Evolutionary conservation across 1,140 invertebrate species (phyloP).

Genomic region (Sipha flava): DNA sequence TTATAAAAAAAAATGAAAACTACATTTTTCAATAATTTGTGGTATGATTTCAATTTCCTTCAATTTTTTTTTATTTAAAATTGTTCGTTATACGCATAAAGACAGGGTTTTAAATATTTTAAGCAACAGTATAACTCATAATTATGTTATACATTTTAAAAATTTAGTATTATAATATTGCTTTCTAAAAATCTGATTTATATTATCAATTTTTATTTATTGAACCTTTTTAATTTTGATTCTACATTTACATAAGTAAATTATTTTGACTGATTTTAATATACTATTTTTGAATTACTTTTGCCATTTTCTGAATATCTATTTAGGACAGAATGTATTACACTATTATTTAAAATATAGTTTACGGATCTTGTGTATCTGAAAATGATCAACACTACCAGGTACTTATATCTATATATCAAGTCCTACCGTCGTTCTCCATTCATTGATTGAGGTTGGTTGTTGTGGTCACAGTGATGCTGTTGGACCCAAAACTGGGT

Average conservation of each 20-base stretch:
- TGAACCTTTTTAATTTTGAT: neutral
- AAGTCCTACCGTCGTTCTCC: slow-evolving; percentile 11
- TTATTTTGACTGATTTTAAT: neutral
- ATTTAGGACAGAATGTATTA: neutral
- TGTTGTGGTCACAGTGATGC: slow-evolving; percentile 33
- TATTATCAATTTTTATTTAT: no score
- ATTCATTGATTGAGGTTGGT: slow-evolving; percentile 18
- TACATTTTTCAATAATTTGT: no score
- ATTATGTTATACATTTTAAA: no score
- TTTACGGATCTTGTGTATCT: neutral
- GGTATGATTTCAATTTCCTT: no score
- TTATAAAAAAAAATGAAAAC: no score
- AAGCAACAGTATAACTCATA: no score
- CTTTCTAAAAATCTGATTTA: no score
- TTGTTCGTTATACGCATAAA: no score
- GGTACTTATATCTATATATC: slow-evolving; percentile 7
- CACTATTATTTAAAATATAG: neutral
- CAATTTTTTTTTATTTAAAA: no score
- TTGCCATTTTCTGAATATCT: neutral
- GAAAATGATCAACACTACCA: slow-evolving; percentile 1
- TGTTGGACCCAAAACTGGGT: slow-evolving; percentile 33
- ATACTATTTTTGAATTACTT: neutral
- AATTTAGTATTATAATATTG: no score
- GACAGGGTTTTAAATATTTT: no score
- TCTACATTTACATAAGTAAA: neutral